Base-by-base conservation (phyloP, 1,140 invertebrate species). In the Cydia fagiglandana region DNA sequence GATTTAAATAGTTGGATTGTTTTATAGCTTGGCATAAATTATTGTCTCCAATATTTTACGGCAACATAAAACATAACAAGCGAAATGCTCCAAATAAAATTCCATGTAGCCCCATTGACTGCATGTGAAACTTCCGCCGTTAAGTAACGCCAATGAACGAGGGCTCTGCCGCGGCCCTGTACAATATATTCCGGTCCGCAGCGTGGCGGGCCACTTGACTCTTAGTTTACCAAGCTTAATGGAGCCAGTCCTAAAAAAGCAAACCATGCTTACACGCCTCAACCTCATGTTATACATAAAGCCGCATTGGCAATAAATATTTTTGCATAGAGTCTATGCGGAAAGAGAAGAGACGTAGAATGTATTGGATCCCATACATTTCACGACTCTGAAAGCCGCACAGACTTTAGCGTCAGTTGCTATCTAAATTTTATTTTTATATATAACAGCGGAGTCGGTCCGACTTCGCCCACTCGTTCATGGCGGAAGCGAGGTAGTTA, bases 231-330 rank as follows among this genome's bases (percentile, higher is more conserved):
- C 75, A 75, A 81, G 73, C 76, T 78, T 78, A 78, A 78, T 79
- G 78, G 80, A 77, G 64, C 68, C 74, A 45, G 80, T 79, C 78
- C 78, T 79, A 79, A 81, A 81, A 81, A 66, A 81, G 77, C 78
- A 81, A 78, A 75, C 77, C 47, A 17, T 77, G 75, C 78, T 80
- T 80, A 78, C 79, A 76, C 73, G 50, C 74, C 64, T 38, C 74
- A 56, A 61, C 68, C 73, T 47, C 28, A 50, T 66, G 70, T 64
- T 73, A 24, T 53, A 66, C 64, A 64, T 74, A 66, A 34, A 47
- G 15, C 17, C 12, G 56, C 28, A 53, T n/a, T 53, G 41, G 4
- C 66, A 12, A 61, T 61, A 77, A 73, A 77, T 64, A 77, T 73
- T 77, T 73, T 28, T 73, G 76, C 53, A 76, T 45, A 24, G 24